phyloP scores from a whole-genome alignment of 2,113 vertebrate species.

The Leucopternis melanops region DNA sequence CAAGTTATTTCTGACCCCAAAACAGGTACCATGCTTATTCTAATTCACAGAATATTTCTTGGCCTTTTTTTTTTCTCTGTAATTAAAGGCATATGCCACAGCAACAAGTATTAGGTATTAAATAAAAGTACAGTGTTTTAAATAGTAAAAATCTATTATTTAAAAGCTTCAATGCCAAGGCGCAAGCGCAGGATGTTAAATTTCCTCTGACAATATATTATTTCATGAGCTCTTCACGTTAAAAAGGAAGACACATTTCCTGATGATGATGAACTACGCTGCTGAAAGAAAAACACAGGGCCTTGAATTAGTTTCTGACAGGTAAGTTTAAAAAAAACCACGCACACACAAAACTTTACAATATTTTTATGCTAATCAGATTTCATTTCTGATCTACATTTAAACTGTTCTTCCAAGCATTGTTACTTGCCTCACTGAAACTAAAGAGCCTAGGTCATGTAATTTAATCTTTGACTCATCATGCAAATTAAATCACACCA shows the following conservation, averaged over 20 bases:
- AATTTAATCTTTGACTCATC: conserved; percentile 54
- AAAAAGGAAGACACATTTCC: conserved; percentile 1
- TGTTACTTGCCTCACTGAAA: conserved; percentile 19
- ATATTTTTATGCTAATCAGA: background rate
- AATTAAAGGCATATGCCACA: background rate
- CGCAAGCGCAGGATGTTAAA: background rate
- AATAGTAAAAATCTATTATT: background rate
- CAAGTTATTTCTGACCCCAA: background rate
- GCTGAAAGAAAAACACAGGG: background rate
- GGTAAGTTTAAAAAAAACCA: background rate
- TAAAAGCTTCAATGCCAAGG: background rate
- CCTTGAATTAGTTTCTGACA: background rate
- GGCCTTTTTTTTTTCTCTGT: background rate
- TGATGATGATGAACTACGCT: background rate
- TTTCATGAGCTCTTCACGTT: background rate
- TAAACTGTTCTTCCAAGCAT: background rate
- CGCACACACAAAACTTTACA: background rate
- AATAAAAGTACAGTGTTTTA: background rate
- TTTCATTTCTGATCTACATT: background rate
- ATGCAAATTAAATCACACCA: conserved; percentile 44
- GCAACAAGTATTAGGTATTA: background rate
- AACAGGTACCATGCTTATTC: background rate
- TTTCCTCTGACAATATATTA: background rate
- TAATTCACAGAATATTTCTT: background rate
- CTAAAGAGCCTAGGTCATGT: background rate